Evolutionary conservation across 2,797 vertebrate species (phyloP).

Genomic region (Phataginus tricuspis): DNA sequence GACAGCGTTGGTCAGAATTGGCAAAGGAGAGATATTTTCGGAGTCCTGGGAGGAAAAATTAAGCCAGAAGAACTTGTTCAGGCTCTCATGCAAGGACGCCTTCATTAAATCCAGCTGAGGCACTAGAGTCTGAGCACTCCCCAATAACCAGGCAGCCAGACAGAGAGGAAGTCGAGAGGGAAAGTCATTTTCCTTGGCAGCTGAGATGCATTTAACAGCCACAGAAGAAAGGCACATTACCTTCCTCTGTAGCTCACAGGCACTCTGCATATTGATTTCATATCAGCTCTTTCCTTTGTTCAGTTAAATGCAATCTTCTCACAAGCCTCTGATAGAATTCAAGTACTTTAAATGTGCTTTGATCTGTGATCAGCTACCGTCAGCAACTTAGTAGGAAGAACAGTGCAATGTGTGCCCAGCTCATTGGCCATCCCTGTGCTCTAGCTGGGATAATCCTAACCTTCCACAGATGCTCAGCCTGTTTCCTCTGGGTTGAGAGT

Average conservation of each 20-base stretch:
- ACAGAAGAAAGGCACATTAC: constrained; percentile 59
- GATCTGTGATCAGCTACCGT: background rate
- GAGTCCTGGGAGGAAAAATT: background rate
- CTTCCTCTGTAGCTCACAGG: constrained; percentile 52
- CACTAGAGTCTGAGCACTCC: background rate
- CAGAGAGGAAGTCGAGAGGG: background rate
- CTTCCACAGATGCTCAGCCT: background rate
- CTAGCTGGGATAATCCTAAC: background rate
- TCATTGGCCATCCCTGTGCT: background rate
- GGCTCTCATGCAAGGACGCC: background rate
- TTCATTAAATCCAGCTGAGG: constrained; percentile 40
- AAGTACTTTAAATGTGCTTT: background rate
- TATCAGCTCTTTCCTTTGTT: constrained; percentile 32
- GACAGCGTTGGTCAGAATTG: background rate
- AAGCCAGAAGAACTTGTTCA: background rate
- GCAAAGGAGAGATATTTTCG: background rate
- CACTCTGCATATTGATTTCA: constrained; percentile 55
- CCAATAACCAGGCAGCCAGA: constrained; percentile 29
- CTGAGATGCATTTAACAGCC: constrained; percentile 52
- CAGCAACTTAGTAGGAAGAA: background rate
- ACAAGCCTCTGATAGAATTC: constrained; percentile 7
- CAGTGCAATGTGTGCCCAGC: background rate
- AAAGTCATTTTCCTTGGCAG: constrained; percentile 65
- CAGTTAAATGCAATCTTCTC: constrained; percentile 48
- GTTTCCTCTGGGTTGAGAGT: background rate